A percentile compares a stretch with the other conserved stretches of the same genome.
Evolutionary conservation across 2,113 vertebrate genomes (phyloP).

Genomic region (Labeo catla): DNA sequence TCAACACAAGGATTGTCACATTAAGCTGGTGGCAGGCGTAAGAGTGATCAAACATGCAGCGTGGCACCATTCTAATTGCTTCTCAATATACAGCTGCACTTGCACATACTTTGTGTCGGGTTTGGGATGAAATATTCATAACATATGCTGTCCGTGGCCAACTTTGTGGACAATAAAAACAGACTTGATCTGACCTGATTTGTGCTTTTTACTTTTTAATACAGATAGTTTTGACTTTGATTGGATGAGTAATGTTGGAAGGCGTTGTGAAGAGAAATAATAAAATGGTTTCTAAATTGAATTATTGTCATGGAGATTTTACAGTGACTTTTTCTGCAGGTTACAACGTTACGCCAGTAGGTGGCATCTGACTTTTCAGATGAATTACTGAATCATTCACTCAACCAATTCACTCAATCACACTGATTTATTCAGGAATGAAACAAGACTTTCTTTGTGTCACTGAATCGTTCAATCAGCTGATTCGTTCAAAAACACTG

Average conservation of each 20-base stretch:
- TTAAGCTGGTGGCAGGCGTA: slow-evolving; percentile 15
- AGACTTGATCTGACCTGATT: background rate
- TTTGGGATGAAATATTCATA: background rate
- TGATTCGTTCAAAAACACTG: too few relatives aligned
- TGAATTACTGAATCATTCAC: too few relatives aligned
- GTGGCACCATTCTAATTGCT: slow-evolving; percentile 7
- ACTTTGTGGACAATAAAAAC: background rate
- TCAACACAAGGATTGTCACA: slow-evolving; percentile 9
- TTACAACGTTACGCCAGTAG: too few relatives aligned
- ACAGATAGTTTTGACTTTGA: background rate
- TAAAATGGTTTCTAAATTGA: too few relatives aligned
- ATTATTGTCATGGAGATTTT: too few relatives aligned
- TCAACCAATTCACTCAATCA: too few relatives aligned
- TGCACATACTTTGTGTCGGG: background rate
- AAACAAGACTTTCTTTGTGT: too few relatives aligned
- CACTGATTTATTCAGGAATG: too few relatives aligned
- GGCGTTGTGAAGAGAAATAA: background rate
- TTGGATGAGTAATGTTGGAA: background rate
- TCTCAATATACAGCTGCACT: background rate
- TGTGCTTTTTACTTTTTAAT: background rate
- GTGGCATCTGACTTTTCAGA: too few relatives aligned
- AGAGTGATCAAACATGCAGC: slow-evolving; percentile 6
- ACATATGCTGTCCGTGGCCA: background rate
- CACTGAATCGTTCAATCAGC: too few relatives aligned
- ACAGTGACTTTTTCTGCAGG: too few relatives aligned